Percentiles rank a stretch among this genome's conserved stretches.
Conservation (phyloP, 2,797 vertebrate genomes). For the Hyperoplus immaculatus region DNA sequence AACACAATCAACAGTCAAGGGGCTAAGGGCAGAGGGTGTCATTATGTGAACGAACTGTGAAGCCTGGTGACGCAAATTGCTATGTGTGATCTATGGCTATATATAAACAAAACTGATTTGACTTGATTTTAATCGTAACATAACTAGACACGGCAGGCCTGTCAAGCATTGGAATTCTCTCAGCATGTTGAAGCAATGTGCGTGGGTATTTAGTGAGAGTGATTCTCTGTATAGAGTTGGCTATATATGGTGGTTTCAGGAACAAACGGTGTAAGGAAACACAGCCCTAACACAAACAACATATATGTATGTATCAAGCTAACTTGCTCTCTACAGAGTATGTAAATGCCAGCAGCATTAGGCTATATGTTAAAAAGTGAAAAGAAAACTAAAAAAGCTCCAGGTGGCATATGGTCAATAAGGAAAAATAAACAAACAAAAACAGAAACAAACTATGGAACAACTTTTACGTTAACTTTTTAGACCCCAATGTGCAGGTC, state of each 20-base stretch:
- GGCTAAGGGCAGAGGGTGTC: too few relatives aligned
- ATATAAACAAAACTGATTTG: too few relatives aligned
- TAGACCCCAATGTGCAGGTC: background rate
- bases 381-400: background rate
- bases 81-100: too few relatives aligned
- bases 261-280: background rate
- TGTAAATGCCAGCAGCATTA: background rate
- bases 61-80: too few relatives aligned
- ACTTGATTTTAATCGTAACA: too few relatives aligned
- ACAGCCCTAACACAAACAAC: background rate
- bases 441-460: background rate
- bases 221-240: background rate
- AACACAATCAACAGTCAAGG: too few relatives aligned
- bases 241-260: background rate
- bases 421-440: background rate
- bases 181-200: background rate
- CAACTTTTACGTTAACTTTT: background rate
- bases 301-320: background rate
- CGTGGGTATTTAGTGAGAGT: background rate
- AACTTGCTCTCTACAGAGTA: background rate
- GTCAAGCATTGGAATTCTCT: background rate
- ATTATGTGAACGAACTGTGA: too few relatives aligned
- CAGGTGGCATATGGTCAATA: too few relatives aligned
- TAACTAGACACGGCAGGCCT: background rate
- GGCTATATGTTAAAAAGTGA: background rate